Conservation (phyloP, 2,113 vertebrate genomes). For the Leptobrachium leishanense region DNA sequence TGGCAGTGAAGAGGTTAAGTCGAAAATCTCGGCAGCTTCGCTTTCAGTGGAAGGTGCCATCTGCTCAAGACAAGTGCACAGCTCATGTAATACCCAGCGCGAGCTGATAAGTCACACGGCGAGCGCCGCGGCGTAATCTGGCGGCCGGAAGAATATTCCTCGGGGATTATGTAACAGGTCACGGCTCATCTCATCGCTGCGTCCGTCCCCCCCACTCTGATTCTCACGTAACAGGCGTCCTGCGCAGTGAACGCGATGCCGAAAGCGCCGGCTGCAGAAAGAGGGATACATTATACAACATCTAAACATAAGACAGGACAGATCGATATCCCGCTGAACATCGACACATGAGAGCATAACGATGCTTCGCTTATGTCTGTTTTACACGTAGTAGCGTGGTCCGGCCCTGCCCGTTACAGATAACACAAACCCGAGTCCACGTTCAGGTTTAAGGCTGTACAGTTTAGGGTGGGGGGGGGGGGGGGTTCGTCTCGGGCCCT, state of each 20-base stretch:
- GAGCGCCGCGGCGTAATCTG: constrained; percentile 1
- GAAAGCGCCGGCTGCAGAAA: not conserved
- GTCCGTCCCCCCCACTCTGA: not conserved
- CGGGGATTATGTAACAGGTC: constrained; percentile 30
- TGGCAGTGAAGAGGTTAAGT: not conserved
- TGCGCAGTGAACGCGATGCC: not conserved
- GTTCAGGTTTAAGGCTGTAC: too few relatives aligned
- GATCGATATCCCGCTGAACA: too few relatives aligned
- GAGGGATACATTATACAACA: not conserved
- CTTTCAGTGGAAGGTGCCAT: constrained; percentile 5
- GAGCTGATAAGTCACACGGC: constrained; percentile 16
- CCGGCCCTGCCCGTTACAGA: too few relatives aligned
- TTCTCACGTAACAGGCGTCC: not conserved
- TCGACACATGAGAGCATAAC: too few relatives aligned
- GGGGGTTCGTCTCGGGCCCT: too few relatives aligned
- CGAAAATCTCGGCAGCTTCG: not conserved
- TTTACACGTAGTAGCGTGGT: too few relatives aligned
- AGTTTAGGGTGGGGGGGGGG: too few relatives aligned
- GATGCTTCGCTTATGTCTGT: too few relatives aligned
- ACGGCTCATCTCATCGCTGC: not conserved
- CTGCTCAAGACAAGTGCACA: constrained; percentile 17
- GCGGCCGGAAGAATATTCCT: constrained; percentile 2
- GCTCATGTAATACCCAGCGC: constrained; percentile 7
- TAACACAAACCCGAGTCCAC: too few relatives aligned
- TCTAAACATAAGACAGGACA: too few relatives aligned